Base-by-base conservation (phyloP, 2,113 vertebrate genomes). In the Neodon shergylaensis region DNA sequence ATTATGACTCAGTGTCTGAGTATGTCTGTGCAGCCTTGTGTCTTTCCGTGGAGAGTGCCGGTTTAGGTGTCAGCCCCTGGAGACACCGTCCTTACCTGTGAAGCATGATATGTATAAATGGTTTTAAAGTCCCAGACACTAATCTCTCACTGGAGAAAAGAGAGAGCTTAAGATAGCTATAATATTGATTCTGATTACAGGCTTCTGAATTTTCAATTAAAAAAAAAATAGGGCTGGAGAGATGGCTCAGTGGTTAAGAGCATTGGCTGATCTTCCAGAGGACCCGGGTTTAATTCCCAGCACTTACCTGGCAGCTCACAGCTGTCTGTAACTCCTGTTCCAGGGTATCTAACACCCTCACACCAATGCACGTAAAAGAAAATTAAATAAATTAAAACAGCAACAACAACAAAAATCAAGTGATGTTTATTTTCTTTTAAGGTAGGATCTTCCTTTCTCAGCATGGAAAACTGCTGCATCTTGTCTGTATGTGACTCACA, bases 391-490 rank as follows among this genome's bases (percentile, higher is more conserved):
- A 63, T 54, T 90, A 91, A 88, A 85, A 91, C 87, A 88, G 93
- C 54, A 58, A 21, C 58, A 92, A 66, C 58, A 92, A 72, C 65
- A 61, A 8, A 84, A 26, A 44, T 91, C 65, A 85, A 87, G 6
- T 33, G 31, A 87, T 88, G 87, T 65, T 11, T 44, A 68, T 91
- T 76, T 95, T 90, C 39, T 90, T 95, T 92, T 92, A 95, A 44
- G 82, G 78, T 5, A 31, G 81, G 63, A 19, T 87, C 7, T 76
- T 96, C 5, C 28, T 68, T 86, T 79, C 49, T 61, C 47, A 85
- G 61, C 19, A 54, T 70, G 68, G 73, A 76, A 65, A 70, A 68
- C 83, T 91, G 61, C 36, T 94, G 81, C 9, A 91, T 76, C 22
- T 54, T 21, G 0, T 91, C 39, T 21, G 9, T 70, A 2, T 72